phyloP scores from a whole-genome alignment of 2,888 invertebrate species.

The Leptinotarsa tumamoca region DNA sequence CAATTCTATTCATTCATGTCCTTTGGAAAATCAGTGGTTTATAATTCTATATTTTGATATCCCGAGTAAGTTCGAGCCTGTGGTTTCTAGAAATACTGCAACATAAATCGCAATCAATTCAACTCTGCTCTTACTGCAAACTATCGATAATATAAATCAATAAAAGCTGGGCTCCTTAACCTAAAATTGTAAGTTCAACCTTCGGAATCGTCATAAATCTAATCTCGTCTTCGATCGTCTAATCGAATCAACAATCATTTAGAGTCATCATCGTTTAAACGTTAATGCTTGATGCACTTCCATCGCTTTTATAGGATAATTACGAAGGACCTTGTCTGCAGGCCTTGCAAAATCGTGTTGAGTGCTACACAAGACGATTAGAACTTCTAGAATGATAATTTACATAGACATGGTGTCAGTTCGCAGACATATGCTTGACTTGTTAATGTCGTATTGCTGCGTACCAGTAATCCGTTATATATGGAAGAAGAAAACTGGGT shows the following conservation, averaged over 20 bases:
- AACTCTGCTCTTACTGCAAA: background rate
- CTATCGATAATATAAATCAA: background rate
- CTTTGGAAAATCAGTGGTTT: too few relatives aligned
- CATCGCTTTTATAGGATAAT: slow-evolving; percentile 15
- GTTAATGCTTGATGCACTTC: slow-evolving; percentile 2
- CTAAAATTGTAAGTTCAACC: slow-evolving; percentile 4
- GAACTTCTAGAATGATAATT: background rate
- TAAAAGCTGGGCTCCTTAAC: background rate
- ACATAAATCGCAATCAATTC: background rate
- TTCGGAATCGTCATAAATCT: slow-evolving; percentile 18
- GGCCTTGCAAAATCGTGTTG: slow-evolving; percentile 15
- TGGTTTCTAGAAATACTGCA: too few relatives aligned
- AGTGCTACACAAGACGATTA: background rate
- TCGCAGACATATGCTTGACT: slow-evolving; percentile 11
- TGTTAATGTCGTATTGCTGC: background rate
- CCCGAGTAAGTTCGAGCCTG: too few relatives aligned
- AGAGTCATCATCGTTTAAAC: background rate
- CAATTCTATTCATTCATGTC: too few relatives aligned
- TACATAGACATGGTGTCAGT: slow-evolving; percentile 8
- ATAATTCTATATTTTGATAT: too few relatives aligned
- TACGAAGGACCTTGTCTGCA: slow-evolving; percentile 9
- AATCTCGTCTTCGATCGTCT: slow-evolving; percentile 10
- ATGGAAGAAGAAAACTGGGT: background rate
- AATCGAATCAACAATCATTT: background rate
- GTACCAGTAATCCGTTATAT: background rate